A percentile compares a stretch with the other conserved stretches of the same genome.
Evolutionary conservation across 2,113 vertebrate genomes (phyloP).

Genomic region (Zapus hudsonius): DNA sequence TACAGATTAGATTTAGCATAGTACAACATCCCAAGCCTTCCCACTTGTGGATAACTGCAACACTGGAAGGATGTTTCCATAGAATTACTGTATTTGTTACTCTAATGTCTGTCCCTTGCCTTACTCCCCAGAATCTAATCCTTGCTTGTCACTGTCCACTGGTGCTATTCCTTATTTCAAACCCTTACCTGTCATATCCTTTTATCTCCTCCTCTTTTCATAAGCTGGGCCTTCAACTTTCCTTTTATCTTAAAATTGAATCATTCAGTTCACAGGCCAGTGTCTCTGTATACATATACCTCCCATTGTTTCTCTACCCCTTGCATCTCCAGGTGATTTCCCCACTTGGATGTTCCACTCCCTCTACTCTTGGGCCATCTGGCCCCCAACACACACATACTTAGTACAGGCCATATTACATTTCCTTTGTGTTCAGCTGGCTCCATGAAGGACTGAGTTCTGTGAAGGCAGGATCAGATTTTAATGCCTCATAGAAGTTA

Average conservation of each 20-base stretch:
- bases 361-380: background rate
- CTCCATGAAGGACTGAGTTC: background rate
- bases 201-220: background rate
- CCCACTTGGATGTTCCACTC: background rate
- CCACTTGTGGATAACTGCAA: background rate
- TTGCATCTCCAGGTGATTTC: background rate
- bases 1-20: background rate
- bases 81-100: background rate
- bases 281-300: background rate
- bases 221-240: background rate
- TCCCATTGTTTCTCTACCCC: background rate
- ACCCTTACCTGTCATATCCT: background rate
- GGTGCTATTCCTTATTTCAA: slow-evolving; percentile 20
- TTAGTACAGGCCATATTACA: background rate
- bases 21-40: background rate
- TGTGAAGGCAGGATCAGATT: background rate
- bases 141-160: slow-evolving; percentile 24
- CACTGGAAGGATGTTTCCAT: background rate
- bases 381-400: too few relatives aligned
- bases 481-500: background rate
- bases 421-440: background rate
- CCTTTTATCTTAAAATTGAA: background rate
- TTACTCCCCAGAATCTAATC: background rate
- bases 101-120: background rate
- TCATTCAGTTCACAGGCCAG: background rate